phyloP scores from a whole-genome alignment of 2,113 vertebrate genomes.

The Panthera leo region DNA sequence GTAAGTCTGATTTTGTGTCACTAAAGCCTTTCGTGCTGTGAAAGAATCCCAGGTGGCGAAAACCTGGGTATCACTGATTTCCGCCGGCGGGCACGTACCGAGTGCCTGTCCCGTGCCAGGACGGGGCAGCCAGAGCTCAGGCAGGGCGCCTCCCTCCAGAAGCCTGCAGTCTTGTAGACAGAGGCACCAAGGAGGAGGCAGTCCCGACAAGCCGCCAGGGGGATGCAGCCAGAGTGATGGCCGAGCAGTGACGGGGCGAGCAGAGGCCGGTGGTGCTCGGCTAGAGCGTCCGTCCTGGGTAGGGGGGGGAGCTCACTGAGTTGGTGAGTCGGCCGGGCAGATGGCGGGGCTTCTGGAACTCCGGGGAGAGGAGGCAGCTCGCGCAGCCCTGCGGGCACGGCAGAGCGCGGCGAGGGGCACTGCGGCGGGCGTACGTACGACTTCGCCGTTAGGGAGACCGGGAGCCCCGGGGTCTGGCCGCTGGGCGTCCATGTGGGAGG shows the following conservation, averaged over 20 bases:
- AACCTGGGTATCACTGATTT: not conserved
- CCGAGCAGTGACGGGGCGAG: not conserved
- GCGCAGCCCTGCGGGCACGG: no score
- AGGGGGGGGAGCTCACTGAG: not conserved
- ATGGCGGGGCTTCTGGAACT: no score
- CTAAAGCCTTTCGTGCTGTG: not conserved
- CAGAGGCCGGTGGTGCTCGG: not conserved
- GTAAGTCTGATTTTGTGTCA: not conserved
- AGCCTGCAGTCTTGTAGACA: rapidly evolving
- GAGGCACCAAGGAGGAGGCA: no score
- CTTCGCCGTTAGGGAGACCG: rapidly evolving
- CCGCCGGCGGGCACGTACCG: not conserved
- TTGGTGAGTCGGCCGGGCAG: not conserved
- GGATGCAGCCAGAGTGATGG: rapidly evolving
- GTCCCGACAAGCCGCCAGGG: no score
- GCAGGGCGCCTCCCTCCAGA: not conserved
- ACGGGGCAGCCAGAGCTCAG: no score
- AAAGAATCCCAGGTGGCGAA: not conserved
- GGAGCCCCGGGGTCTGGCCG: not conserved
- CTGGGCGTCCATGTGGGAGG: not conserved
- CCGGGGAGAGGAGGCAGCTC: not conserved
- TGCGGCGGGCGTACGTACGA: not conserved
- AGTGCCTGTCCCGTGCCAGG: rapidly evolving
- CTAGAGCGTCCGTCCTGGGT: not conserved
- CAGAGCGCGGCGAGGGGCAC: not conserved